Evolutionary conservation across 2,797 vertebrate species (phyloP).

Genomic region (Enteromius mattozi): DNA sequence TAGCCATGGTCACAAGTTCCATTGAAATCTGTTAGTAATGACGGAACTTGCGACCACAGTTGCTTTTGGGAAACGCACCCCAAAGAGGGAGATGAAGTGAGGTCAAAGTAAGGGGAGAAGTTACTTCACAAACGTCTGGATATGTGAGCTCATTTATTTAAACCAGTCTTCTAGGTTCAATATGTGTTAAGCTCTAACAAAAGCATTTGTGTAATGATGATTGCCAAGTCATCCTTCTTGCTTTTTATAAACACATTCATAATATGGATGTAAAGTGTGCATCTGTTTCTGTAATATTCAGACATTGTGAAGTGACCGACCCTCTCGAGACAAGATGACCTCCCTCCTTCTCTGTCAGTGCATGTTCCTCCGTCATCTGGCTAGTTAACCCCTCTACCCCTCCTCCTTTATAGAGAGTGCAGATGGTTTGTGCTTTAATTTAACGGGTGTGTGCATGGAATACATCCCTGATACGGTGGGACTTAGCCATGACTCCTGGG

Average conservation of each 20-base stretch:
- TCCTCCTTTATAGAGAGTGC: constrained; percentile 88
- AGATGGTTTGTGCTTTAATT: constrained; percentile 98
- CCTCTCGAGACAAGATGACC: constrained; percentile 54
- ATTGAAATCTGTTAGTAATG: background rate
- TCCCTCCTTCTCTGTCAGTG: constrained; percentile 84
- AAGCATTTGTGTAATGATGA: background rate
- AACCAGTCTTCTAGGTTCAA: background rate
- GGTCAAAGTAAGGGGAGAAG: constrained; percentile 54
- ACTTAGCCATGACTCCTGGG: constrained; percentile 98
- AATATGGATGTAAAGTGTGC: background rate
- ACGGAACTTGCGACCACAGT: background rate
- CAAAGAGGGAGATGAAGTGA: constrained; percentile 78
- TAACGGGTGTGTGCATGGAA: constrained; percentile 93
- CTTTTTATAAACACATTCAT: background rate
- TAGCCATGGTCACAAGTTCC: background rate
- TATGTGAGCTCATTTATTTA: background rate
- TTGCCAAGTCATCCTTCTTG: background rate
- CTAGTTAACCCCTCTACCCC: constrained; percentile 87
- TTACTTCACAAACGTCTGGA: constrained; percentile 16
- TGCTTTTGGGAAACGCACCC: background rate
- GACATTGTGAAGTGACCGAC: constrained; percentile 45
- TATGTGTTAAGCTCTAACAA: background rate
- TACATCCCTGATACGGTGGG: constrained; percentile 94
- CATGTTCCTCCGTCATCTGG: constrained; percentile 79
- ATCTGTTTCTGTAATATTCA: constrained; percentile 7